Base-by-base conservation (phyloP, 2,888 invertebrate genomes). In the Galerucella nymphaeae region DNA sequence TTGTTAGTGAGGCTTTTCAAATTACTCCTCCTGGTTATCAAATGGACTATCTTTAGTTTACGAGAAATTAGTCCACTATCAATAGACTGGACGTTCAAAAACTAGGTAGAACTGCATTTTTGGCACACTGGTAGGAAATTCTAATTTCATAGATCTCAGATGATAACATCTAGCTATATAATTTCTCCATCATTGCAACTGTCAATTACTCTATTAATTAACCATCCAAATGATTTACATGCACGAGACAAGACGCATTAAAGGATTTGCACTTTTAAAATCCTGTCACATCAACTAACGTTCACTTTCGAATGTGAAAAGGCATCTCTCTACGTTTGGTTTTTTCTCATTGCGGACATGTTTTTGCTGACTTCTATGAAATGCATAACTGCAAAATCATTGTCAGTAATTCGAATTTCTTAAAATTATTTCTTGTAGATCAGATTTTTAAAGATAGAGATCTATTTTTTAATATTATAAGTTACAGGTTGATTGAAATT, bases 241-340 rank as follows among this genome's bases (percentile, higher is more conserved):
- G 57, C 23, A 53, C 23, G 23, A 75, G 73, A 74, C 72, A 73
- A 74, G 76, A 75, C 71, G 75, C 69, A 75, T 75, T 73, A 70
- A 71, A 59, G 23, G 67, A 66, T 58, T 61, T 69, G 65, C 69
- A 66, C 50, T 63, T 16, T 13, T 72, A 75, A 75, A 75, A 74
- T 67, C 66, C 57, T 67, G 75, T 71, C 73, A 71, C 63, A 62
- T 53, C 50, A 66, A 73, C 59, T 66, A 68, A 68, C 72, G 70
- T 76, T 74, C 76, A 75, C 77, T 77, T 77, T 77, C 75, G 74
- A 75, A 77, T 77, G 42, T 69, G 76, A 75, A 73, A 75, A 72
- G 71, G 71, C 63, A 62, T 64, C 69, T 61, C 70, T 62, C 62
- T 61, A 55, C 41, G 13, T 30, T 48, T 45, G 10, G 11, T 14